phyloP scores from a whole-genome alignment of 2,888 invertebrate genomes.

The Lasioglossum morio region DNA sequence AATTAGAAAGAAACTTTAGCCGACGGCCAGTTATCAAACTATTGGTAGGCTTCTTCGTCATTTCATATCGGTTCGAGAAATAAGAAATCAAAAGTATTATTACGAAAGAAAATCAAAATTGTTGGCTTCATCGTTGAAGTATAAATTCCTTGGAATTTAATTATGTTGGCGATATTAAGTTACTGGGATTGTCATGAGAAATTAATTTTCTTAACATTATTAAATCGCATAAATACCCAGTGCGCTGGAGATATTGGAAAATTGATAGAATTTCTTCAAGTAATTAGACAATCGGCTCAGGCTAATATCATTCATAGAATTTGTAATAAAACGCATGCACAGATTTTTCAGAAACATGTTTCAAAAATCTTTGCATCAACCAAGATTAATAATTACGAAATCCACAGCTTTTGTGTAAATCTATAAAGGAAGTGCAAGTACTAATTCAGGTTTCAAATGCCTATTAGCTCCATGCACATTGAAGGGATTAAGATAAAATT shows the following conservation, averaged over 20 bases:
- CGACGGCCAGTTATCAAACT: slow-evolving; percentile 48
- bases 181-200: not conserved
- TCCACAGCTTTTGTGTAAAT: not conserved
- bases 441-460: slow-evolving; percentile 1
- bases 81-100: not conserved
- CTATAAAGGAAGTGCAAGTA: not conserved
- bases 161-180: not conserved
- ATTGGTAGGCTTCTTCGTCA: slow-evolving; percentile 28
- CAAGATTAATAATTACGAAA: not conserved
- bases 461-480: not conserved
- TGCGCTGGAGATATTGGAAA: not conserved
- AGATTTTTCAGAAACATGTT: not conserved
- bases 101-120: not conserved
- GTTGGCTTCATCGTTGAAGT: not conserved
- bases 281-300: not conserved
- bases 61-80: slow-evolving; percentile 8
- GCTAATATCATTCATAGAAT: not conserved
- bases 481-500: slow-evolving; percentile 22
- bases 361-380: not conserved
- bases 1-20: slow-evolving; percentile 67
- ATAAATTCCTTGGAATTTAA: not conserved
- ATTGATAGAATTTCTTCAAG: not conserved
- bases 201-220: not conserved
- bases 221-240: no score
- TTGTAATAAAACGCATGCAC: no score